Evolutionary conservation across 2,888 invertebrate genomes (phyloP).

Genomic region (Acleris cristana): DNA sequence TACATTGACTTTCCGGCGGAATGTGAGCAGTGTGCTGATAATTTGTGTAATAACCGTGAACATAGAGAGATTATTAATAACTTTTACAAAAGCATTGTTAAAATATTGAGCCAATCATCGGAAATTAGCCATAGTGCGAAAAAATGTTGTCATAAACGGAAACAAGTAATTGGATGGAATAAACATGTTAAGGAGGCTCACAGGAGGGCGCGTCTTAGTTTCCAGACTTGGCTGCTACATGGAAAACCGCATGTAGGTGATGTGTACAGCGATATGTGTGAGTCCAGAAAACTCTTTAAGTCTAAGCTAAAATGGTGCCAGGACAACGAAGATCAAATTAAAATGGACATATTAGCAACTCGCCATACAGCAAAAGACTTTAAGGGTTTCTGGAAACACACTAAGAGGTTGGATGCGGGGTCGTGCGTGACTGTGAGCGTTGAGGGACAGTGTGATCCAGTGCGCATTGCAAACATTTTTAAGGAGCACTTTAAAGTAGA

Average conservation of each 20-base stretch:
- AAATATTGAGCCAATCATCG: background rate
- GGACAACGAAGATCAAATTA: too few species aligned
- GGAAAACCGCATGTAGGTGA: background rate
- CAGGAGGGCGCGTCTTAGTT: background rate
- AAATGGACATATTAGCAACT: too few species aligned
- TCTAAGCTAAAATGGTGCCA: slow-evolving; percentile 3
- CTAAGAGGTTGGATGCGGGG: too few species aligned
- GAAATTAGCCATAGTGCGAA: background rate
- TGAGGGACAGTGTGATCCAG: too few species aligned
- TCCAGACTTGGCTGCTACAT: background rate
- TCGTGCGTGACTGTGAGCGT: too few species aligned
- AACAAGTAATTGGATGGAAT: background rate
- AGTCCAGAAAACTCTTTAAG: slow-evolving; percentile 3
- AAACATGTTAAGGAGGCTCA: slow-evolving; percentile 1
- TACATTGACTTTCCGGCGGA: slow-evolving; percentile 7
- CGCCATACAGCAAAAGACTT: too few species aligned
- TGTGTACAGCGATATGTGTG: background rate
- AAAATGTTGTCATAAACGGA: background rate
- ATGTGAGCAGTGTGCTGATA: slow-evolving; percentile 16
- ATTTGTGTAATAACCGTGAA: slow-evolving; percentile 4
- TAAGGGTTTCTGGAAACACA: too few species aligned
- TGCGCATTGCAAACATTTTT: too few species aligned
- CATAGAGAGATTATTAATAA: background rate
- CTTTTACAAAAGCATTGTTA: background rate
- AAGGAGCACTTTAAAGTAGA: too few species aligned